Percentiles rank a stretch among this genome's conserved stretches.
Evolutionary conservation across 1,140 invertebrate genomes (phyloP).

Genomic region (Listronotus bonariensis): DNA sequence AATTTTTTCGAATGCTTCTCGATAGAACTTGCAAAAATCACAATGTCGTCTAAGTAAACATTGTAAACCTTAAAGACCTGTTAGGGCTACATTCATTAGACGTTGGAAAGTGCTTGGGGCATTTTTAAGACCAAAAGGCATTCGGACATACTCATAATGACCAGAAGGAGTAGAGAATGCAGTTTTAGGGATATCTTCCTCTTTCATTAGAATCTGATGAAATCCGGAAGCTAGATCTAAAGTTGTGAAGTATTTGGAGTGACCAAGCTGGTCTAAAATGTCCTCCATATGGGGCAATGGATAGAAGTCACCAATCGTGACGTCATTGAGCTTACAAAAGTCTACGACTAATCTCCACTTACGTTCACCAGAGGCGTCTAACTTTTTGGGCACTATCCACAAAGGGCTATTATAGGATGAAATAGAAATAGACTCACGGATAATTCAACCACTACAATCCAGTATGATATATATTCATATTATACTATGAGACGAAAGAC

Average conservation of each 20-base stretch:
- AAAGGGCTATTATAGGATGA: slow-evolving; percentile 52
- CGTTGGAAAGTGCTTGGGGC: slow-evolving; percentile 52
- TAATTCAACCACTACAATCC: too few species aligned
- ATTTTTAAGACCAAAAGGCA: slow-evolving; percentile 54
- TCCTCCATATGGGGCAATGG: slow-evolving; percentile 60
- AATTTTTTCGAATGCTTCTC: slow-evolving; percentile 40
- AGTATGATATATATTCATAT: too few species aligned
- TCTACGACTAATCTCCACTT: slow-evolving; percentile 56
- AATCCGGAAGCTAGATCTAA: slow-evolving; percentile 60
- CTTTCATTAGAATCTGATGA: slow-evolving; percentile 57
- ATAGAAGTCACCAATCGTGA: slow-evolving; percentile 56
- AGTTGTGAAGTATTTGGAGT: slow-evolving; percentile 57
- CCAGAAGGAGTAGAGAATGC: slow-evolving; percentile 54
- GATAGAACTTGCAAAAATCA: slow-evolving; percentile 51
- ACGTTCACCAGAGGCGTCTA: slow-evolving; percentile 51
- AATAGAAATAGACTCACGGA: slow-evolving; percentile 47
- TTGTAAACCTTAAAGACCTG: slow-evolving; percentile 46
- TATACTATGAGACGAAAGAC: too few species aligned
- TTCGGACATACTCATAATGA: slow-evolving; percentile 48
- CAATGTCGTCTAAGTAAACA: slow-evolving; percentile 57
- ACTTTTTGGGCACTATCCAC: slow-evolving; percentile 56
- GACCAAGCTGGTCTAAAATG: slow-evolving; percentile 56
- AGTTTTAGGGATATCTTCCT: slow-evolving; percentile 55
- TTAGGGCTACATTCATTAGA: slow-evolving; percentile 52
- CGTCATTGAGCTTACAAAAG: slow-evolving; percentile 53